Conservation (phyloP, 2,113 vertebrate genomes). For the Lophotis ruficrista region DNA sequence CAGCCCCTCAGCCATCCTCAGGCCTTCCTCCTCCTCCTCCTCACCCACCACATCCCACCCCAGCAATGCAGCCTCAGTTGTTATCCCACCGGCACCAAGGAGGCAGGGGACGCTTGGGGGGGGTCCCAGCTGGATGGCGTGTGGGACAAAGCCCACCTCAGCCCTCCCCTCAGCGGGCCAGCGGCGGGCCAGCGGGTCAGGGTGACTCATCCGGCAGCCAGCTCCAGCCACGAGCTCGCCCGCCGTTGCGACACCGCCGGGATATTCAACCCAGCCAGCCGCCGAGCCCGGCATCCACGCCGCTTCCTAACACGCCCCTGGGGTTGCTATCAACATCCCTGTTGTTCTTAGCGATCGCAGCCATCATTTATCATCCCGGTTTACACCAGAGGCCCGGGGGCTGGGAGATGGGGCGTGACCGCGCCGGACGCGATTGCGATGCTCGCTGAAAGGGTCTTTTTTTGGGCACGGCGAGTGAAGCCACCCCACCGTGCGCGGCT, state of each 20-base stretch:
- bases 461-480: background rate
- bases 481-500: background rate
- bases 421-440: accelerated
- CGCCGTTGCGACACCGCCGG: background rate
- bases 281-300: background rate
- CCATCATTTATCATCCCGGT: background rate
- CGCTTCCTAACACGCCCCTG: constrained; percentile 27
- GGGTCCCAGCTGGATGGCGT: background rate
- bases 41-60: background rate
- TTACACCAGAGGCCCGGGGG: background rate
- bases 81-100: background rate
- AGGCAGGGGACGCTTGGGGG: background rate
- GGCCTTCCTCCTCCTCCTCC: background rate
- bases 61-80: background rate
- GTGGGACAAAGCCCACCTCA: background rate
- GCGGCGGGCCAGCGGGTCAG: background rate
- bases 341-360: background rate
- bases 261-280: background rate
- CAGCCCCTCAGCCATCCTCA: background rate
- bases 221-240: background rate
- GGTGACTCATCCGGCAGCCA: constrained; percentile 7
- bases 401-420: background rate
- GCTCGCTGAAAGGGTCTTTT: background rate
- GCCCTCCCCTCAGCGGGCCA: background rate
- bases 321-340: constrained; percentile 49